These are phyloP conservation scores for Galaxias olidus DNA, from an alignment of 2,797 vertebrate species.

Conservation along the genomic window DNA sequence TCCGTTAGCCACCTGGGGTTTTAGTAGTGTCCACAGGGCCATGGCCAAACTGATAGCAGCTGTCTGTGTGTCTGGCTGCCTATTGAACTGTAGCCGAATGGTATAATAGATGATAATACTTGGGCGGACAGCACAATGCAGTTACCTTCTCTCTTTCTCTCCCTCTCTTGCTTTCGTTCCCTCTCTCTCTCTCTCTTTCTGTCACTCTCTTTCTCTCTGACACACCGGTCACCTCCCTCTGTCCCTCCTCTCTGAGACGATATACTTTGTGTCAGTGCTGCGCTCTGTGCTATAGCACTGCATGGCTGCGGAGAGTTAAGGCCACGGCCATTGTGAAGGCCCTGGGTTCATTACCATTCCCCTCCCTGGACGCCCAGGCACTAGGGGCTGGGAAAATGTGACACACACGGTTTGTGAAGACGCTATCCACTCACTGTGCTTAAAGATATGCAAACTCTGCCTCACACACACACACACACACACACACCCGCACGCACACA, in stretches of 20 bases:
- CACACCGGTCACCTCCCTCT: not conserved
- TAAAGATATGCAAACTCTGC: not conserved
- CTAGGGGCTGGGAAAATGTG: no score
- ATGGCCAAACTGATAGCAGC: slow-evolving; percentile 35
- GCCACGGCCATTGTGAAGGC: no score
- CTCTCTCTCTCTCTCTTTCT: not conserved
- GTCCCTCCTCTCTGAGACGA: not conserved
- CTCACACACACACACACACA: not conserved
- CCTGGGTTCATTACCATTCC: no score
- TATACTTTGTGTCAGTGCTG: not conserved
- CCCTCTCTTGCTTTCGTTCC: not conserved
- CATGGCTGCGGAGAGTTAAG: no score
- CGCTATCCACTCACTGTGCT: not conserved
- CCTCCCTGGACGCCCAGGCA: no score
- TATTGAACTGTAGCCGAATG: slow-evolving; percentile 51
- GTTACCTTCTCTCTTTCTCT: not conserved
- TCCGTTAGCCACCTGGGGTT: slow-evolving; percentile 32
- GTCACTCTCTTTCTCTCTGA: not conserved
- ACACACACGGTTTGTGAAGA: no score
- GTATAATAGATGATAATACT: slow-evolving; percentile 56
- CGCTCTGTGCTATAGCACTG: no score
- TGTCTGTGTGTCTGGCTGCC: slow-evolving; percentile 27
- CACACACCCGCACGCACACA: not conserved
- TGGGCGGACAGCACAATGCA: slow-evolving; percentile 25
- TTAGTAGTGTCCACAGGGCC: slow-evolving; percentile 18